phyloP scores from a whole-genome alignment of 2,888 invertebrate genomes.

The Tanaodytes sp. region DNA sequence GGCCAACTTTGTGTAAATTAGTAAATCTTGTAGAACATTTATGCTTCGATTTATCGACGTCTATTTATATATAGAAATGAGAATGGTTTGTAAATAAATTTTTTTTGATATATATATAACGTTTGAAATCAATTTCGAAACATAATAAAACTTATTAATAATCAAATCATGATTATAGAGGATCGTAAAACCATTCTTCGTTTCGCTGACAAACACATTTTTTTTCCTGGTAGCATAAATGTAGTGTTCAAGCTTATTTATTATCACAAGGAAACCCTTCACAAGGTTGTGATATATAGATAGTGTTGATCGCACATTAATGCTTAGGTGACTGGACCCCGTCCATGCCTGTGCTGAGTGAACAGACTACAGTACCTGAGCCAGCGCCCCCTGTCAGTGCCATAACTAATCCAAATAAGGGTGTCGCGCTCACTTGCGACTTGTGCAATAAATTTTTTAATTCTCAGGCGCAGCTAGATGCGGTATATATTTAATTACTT shows the following conservation, averaged over 20 bases:
- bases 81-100: conserved; percentile 53
- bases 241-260: conserved; percentile 73
- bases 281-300: conserved; percentile 73
- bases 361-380: conserved; percentile 50
- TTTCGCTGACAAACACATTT: conserved; percentile 43
- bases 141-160: neutral
- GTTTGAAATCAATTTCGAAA: no score
- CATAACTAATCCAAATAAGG: conserved; percentile 51
- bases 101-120: conserved; percentile 11
- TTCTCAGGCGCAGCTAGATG: conserved; percentile 67
- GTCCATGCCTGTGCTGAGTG: conserved; percentile 47
- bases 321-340: conserved; percentile 69
- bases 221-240: conserved; percentile 70
- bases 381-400: conserved; percentile 37
- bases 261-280: conserved; percentile 69
- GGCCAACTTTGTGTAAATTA: conserved; percentile 26
- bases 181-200: conserved; percentile 47
- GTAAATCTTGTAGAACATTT: conserved; percentile 44
- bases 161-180: conserved; percentile 32
- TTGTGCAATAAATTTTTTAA: conserved; percentile 71
- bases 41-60: conserved; percentile 46
- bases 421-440: conserved; percentile 62
- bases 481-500: conserved; percentile 61
- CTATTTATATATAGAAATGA: conserved; percentile 50
- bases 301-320: conserved; percentile 74